Evolutionary conservation across 2,888 invertebrate species (phyloP).

Genomic region (Orchestes rusci): DNA sequence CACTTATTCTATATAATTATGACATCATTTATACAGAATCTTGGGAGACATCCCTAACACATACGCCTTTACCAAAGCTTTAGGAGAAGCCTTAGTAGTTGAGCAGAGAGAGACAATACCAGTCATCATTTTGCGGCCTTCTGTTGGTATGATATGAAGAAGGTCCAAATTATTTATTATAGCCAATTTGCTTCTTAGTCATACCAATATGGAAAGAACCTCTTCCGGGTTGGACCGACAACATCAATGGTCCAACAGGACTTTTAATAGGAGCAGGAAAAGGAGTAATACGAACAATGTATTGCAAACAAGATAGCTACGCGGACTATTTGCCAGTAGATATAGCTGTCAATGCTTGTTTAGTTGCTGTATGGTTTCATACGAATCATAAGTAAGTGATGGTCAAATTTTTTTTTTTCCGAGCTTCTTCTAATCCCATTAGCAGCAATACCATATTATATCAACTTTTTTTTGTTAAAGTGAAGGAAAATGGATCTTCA

Average conservation of each 20-base stretch:
- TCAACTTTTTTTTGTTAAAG: constrained; percentile 46
- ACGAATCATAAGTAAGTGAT: constrained; percentile 47
- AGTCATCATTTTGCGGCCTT: constrained; percentile 74
- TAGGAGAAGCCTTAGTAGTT: constrained; percentile 77
- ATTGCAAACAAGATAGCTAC: constrained; percentile 68
- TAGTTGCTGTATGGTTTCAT: constrained; percentile 46
- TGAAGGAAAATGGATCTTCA: constrained; percentile 51
- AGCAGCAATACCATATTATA: background rate
- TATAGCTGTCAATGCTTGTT: constrained; percentile 68
- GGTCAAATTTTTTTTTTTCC: no score
- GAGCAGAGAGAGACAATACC: constrained; percentile 74
- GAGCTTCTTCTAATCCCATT: no score
- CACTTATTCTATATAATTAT: no score
- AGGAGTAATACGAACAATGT: constrained; percentile 84
- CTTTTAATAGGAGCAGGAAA: constrained; percentile 77
- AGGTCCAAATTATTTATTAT: background rate
- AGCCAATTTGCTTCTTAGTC: constrained; percentile 45
- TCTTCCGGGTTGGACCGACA: constrained; percentile 86
- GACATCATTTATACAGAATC: no score
- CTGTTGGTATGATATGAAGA: constrained; percentile 55
- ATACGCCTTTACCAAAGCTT: constrained; percentile 89
- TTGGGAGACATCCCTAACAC: constrained; percentile 79
- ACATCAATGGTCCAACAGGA: constrained; percentile 88
- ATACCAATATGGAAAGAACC: constrained; percentile 84
- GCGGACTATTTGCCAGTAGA: constrained; percentile 75